These are phyloP conservation scores for Heliconius sara DNA, from an alignment of 2,888 invertebrate species.

Conservation along the genomic window DNA sequence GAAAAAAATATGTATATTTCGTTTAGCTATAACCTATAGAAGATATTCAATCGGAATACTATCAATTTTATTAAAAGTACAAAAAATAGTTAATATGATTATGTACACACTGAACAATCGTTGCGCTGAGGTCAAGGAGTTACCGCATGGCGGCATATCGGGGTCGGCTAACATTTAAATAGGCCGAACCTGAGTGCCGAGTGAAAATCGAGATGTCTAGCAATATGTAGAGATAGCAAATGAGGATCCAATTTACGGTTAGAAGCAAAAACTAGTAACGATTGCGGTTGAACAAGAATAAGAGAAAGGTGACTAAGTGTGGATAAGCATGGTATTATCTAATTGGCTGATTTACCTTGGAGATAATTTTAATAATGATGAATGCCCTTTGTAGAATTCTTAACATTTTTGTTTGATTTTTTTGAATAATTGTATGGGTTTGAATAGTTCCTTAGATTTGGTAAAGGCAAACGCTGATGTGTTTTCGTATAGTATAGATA, in stretches of 20 bases:
- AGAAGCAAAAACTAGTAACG: constrained; percentile 33
- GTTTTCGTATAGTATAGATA: neutral
- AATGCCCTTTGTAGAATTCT: neutral
- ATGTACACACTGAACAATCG: constrained; percentile 26
- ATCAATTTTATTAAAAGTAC: neutral
- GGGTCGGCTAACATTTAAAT: constrained; percentile 48
- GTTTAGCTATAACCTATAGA: no score
- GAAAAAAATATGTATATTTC: neutral
- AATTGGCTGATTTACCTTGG: neutral
- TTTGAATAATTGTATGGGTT: neutral
- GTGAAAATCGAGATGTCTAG: constrained; percentile 31
- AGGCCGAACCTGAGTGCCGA: constrained; percentile 39
- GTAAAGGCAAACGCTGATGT: neutral
- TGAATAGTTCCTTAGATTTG: neutral
- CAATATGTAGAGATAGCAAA: constrained; percentile 29
- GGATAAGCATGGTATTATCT: constrained; percentile 7
- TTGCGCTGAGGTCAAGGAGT: constrained; percentile 37
- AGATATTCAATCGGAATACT: neutral
- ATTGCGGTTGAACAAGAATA: constrained; percentile 30
- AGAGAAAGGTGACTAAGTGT: constrained; percentile 35
- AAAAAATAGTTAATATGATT: neutral
- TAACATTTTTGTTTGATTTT: neutral
- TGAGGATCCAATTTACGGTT: constrained; percentile 37
- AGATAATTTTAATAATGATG: neutral
- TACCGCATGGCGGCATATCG: constrained; percentile 43